Percentiles rank a stretch among this genome's conserved stretches.
phyloP scores from a whole-genome alignment of 2,113 vertebrate genomes.

The Petroica traversi region DNA sequence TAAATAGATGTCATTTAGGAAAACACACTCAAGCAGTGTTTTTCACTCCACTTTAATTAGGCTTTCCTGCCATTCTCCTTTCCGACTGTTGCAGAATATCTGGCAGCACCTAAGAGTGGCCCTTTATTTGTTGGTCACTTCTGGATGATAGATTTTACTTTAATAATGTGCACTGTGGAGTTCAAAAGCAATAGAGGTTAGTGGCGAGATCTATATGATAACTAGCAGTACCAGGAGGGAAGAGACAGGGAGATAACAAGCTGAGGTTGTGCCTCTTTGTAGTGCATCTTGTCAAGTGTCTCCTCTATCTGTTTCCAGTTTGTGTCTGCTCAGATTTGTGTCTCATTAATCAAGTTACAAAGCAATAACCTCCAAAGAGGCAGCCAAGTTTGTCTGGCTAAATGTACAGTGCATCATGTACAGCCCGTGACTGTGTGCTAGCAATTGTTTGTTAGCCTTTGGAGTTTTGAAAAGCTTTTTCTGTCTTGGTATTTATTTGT shows the following conservation, averaged over 20 bases:
- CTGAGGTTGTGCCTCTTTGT: background rate
- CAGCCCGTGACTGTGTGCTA: background rate
- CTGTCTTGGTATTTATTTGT: background rate
- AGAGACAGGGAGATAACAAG: background rate
- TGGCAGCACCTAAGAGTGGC: background rate
- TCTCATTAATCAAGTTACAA: background rate
- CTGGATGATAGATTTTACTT: background rate
- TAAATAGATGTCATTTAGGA: background rate
- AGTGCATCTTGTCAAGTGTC: background rate
- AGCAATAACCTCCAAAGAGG: background rate
- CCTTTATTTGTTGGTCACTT: background rate
- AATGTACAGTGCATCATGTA: background rate
- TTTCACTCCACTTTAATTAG: background rate
- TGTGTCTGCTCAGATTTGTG: background rate
- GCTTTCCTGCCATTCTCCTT: background rate
- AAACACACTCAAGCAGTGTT: background rate
- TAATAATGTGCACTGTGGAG: background rate
- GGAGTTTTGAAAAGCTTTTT: background rate
- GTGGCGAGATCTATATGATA: background rate
- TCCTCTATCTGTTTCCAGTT: background rate
- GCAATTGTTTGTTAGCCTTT: background rate
- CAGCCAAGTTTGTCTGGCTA: background rate
- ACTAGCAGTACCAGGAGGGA: background rate
- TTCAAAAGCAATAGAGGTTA: background rate
- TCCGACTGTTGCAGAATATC: background rate